Percentiles rank a stretch among this genome's conserved stretches.
These are phyloP conservation scores for Brachyopa scutellaris DNA, from an alignment of 2,888 invertebrate species.

Conservation along the genomic window DNA sequence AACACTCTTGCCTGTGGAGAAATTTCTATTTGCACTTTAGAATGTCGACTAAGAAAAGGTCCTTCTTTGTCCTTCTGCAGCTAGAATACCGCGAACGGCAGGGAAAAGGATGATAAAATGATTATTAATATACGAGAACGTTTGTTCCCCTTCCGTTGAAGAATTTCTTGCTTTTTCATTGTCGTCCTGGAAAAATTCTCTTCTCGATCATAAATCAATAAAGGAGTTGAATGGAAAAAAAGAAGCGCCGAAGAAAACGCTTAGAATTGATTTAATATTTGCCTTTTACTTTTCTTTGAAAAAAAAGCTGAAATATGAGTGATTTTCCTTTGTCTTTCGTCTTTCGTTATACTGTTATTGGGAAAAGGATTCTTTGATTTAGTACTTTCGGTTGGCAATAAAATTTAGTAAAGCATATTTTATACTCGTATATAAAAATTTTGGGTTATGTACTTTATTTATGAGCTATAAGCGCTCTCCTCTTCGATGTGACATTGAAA, in stretches of 20 bases:
- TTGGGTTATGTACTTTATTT: neutral
- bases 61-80: neutral
- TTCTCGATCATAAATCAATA: slow-evolving; percentile 52
- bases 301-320: slow-evolving; percentile 40
- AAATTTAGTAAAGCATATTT: slow-evolving; percentile 32
- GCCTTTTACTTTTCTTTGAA: slow-evolving; percentile 29
- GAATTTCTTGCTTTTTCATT: slow-evolving; percentile 8
- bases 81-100: neutral
- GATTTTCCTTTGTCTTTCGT: neutral
- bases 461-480: neutral
- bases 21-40: too few species aligned
- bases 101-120: slow-evolving; percentile 34
- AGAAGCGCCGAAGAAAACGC: neutral
- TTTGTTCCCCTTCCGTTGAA: neutral
- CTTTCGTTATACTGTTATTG: neutral
- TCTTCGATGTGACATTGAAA: neutral
- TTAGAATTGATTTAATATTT: slow-evolving; percentile 57
- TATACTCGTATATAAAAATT: slow-evolving; percentile 12
- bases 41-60: too few species aligned
- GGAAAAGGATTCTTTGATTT: slow-evolving; percentile 43
- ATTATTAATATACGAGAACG: slow-evolving; percentile 35
- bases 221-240: slow-evolving; percentile 9
- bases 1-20: too few species aligned
- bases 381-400: slow-evolving; percentile 26
- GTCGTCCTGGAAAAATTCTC: slow-evolving; percentile 16